Evolutionary conservation across 2,797 vertebrate genomes (phyloP).

Genomic region (Falco naumanni): DNA sequence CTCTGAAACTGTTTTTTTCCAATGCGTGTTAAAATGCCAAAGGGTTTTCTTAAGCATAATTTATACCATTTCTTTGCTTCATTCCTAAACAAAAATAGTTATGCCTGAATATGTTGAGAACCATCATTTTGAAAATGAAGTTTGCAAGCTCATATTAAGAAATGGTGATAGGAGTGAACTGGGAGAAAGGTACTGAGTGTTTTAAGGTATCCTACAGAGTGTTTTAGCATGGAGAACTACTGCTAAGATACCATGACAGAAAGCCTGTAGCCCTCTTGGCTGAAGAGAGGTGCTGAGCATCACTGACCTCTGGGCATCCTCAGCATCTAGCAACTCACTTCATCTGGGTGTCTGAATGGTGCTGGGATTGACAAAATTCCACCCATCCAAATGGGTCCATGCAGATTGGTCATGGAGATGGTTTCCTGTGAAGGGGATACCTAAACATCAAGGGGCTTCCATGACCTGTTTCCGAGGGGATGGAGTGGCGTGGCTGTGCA

Average conservation of each 20-base stretch:
- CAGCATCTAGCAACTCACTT: background rate
- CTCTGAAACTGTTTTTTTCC: slow-evolving; percentile 41
- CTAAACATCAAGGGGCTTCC: background rate
- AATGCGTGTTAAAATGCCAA: slow-evolving; percentile 47
- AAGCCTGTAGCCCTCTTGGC: background rate
- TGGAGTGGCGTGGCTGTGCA: fast-evolving
- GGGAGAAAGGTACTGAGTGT: background rate
- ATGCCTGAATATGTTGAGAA: background rate
- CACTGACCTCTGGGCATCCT: background rate
- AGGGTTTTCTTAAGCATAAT: slow-evolving; percentile 44
- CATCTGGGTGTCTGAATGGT: background rate
- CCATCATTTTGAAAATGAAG: background rate
- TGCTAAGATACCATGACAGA: background rate
- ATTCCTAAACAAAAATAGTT: slow-evolving; percentile 39
- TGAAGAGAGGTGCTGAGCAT: background rate
- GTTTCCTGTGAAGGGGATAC: background rate
- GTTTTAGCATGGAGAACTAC: background rate
- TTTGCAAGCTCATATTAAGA: background rate
- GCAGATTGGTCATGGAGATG: background rate
- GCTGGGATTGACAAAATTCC: background rate
- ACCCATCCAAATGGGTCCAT: background rate
- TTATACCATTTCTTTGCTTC: slow-evolving; percentile 1
- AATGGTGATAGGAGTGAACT: background rate
- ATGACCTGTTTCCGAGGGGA: fast-evolving
- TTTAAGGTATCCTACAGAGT: background rate